Conservation (phyloP, 2,888 invertebrate species). For the Sesamia inferens region DNA sequence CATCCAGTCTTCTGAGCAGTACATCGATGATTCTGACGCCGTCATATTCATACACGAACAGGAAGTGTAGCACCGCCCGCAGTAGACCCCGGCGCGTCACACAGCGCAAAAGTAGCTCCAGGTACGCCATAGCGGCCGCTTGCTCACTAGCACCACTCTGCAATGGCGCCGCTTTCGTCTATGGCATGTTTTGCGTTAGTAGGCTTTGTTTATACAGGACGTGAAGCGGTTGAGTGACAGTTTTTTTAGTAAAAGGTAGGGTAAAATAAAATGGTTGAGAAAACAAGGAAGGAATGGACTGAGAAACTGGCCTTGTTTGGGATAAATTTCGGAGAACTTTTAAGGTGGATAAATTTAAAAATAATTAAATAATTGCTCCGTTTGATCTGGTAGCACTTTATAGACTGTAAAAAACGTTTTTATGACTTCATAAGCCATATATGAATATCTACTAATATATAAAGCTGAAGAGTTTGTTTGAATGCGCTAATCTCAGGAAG, state of each 20-base stretch:
- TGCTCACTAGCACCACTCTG: constrained; percentile 97
- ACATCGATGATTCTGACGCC: constrained; percentile 95
- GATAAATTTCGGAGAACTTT: no score
- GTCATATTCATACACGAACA: constrained; percentile 95
- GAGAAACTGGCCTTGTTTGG: neutral
- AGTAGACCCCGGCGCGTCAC: constrained; percentile 96
- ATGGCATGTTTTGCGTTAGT: constrained; percentile 79
- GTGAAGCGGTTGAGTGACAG: constrained; percentile 78
- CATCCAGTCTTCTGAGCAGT: constrained; percentile 94
- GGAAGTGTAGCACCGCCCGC: constrained; percentile 95
- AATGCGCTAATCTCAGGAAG: no score
- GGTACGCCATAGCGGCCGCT: constrained; percentile 97
- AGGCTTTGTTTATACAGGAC: constrained; percentile 59
- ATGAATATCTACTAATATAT: no score
- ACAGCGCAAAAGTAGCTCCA: constrained; percentile 96
- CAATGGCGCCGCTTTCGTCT: constrained; percentile 88
- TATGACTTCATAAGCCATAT: no score
- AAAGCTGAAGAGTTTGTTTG: no score
- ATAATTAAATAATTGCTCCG: no score
- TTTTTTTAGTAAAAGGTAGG: constrained; percentile 26
- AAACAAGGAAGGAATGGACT: neutral
- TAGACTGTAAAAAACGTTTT: no score
- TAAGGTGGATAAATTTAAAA: no score
- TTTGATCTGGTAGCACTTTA: no score
- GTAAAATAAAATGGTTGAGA: no score